Percentiles rank a stretch among this genome's conserved stretches.
phyloP scores from a whole-genome alignment of 2,113 vertebrate genomes.

The Steatornis caripensis region DNA sequence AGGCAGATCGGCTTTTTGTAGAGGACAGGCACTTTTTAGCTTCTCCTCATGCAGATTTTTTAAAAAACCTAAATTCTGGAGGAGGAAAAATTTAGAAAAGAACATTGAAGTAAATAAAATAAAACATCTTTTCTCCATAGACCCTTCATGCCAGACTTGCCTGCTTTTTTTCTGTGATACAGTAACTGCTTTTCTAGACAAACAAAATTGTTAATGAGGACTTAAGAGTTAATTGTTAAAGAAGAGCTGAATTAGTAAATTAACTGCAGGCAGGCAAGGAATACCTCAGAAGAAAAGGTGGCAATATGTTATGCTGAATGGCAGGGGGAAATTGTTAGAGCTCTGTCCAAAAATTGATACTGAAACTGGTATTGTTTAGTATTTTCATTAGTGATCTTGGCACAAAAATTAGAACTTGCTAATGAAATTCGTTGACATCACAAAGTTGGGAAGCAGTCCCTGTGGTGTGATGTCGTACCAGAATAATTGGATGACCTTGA shows the following conservation, averaged over 20 bases:
- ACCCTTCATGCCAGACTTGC: neutral
- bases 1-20: neutral
- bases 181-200: neutral
- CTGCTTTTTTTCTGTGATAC: neutral
- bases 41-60: neutral
- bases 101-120: neutral
- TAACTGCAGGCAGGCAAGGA: neutral
- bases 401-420: neutral
- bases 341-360: neutral
- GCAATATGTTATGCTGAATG: neutral
- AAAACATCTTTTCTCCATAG: neutral
- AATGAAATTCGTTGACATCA: neutral
- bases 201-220: neutral
- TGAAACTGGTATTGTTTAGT: neutral
- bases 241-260: neutral
- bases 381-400: neutral
- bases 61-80: neutral
- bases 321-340: neutral
- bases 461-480: fast-evolving
- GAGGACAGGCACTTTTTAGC: neutral
- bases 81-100: neutral
- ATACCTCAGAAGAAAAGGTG: neutral
- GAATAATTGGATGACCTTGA: neutral
- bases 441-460: neutral
- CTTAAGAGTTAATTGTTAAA: no score